Base-by-base conservation (phyloP, 1,140 invertebrate genomes). In the Pogonomyrmex californicus region DNA sequence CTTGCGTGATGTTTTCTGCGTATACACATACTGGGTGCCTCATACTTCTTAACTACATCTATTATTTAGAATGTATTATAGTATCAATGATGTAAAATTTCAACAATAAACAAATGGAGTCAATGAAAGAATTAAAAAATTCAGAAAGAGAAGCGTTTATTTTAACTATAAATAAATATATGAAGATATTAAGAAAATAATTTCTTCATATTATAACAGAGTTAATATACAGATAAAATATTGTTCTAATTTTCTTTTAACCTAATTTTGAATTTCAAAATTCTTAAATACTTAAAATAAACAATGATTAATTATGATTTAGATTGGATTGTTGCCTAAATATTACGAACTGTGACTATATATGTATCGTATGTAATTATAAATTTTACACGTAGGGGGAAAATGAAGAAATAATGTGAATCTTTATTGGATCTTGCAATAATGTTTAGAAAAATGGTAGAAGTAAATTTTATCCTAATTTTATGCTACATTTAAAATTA, bases 1-100 rank as follows among this genome's bases (percentile, higher is more conserved):
- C 78, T 81, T 44, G 63, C 77, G 77, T 68, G 78, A 81, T 83
- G 33, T 56, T 60, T 75, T 17, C 79, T 82, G 36, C 71, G 49
- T 41, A 56, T 23, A 23, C 23, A 33, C 33, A 14, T 60, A 83
- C 66, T 38, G 79, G 33, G 68, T 73, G 41, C 44, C 68, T 68
- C 14, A 71, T 54, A 83, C 60, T 49, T 73, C 33, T 73, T 73
- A 73, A 79, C 44, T 79, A 7, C 4, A 36, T 7, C 41, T 4
- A 56, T 23, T 70, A 36, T 51, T 23, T 7, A n/a, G 7, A 36
- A 54, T 56, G 36, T 81, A 17, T 0, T 54, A 78, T 1, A 5
- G 23, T n/a, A n/a, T 17, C 30, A 36, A 4, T 41, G 23, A 56
- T 38, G n/a, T 30, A 51, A 51, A 63, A 65, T 33, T 49, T 65